Percentiles rank a stretch among this genome's conserved stretches.
Conservation (phyloP, 2,888 invertebrate species). For the Altica lythri region DNA sequence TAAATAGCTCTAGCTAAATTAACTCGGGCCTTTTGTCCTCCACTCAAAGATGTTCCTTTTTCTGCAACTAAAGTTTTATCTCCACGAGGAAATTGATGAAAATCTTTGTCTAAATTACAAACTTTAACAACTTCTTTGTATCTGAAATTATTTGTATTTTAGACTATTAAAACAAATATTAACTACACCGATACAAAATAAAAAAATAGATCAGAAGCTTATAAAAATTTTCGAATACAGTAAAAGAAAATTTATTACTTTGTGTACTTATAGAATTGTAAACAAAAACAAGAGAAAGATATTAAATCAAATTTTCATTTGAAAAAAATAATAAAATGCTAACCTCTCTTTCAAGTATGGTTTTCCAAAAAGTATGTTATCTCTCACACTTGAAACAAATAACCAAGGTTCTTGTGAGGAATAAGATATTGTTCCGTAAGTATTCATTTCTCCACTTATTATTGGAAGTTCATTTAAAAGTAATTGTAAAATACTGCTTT, state of each 20-base stretch:
- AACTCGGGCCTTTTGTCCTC: slow-evolving; percentile 81
- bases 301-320: not conserved
- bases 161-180: not conserved
- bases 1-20: slow-evolving; percentile 80
- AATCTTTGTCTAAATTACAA: slow-evolving; percentile 71
- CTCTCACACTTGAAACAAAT: slow-evolving; percentile 71
- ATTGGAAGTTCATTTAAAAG: slow-evolving; percentile 74
- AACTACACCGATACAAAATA: not conserved
- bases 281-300: too few relatives aligned
- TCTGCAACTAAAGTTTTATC: slow-evolving; percentile 81
- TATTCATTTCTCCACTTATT: slow-evolving; percentile 63
- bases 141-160: slow-evolving; percentile 22
- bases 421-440: slow-evolving; percentile 70
- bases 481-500: slow-evolving; percentile 71
- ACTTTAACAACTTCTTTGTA: slow-evolving; percentile 61
- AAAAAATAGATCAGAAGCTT: not conserved
- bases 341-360: slow-evolving; percentile 62
- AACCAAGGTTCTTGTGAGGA: slow-evolving; percentile 84
- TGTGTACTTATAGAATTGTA: too few relatives aligned
- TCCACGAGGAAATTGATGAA: slow-evolving; percentile 71
- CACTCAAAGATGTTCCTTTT: slow-evolving; percentile 76
- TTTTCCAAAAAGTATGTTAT: slow-evolving; percentile 81
- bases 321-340: slow-evolving; percentile 2
- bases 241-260: too few relatives aligned
- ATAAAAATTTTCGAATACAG: too few relatives aligned